Conservation (phyloP, 1,140 invertebrate genomes). For the Apis laboriosa region DNA sequence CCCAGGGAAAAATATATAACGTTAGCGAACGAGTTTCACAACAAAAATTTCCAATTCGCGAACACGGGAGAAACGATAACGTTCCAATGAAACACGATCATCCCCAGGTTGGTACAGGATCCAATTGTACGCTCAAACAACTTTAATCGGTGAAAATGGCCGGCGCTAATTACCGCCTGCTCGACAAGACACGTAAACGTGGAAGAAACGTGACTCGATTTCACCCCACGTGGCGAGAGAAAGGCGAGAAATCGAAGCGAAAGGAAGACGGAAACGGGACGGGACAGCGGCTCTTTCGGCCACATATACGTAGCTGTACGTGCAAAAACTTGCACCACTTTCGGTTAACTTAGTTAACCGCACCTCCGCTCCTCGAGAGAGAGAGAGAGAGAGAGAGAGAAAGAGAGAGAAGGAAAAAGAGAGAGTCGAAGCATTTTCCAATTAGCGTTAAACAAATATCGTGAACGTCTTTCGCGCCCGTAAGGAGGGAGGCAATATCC, state of each 20-base stretch:
- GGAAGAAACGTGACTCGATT: neutral
- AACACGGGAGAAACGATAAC: neutral
- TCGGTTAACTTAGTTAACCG: conserved; percentile 51
- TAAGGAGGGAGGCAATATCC: conserved; percentile 66
- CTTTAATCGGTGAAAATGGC: neutral
- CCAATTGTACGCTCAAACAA: neutral
- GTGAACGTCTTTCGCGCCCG: conserved; percentile 43
- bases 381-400: neutral
- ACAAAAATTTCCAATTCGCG: no score
- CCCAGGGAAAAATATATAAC: no score
- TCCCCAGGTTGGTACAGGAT: no score
- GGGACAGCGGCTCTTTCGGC: neutral
- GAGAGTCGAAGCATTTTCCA: conserved; percentile 68
- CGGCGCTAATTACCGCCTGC: neutral
- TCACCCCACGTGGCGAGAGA: no score
- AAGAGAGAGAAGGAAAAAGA: conserved; percentile 28
- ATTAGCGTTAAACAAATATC: conserved; percentile 74
- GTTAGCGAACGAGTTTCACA: neutral
- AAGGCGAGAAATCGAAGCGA: conserved; percentile 5
- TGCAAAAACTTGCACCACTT: conserved; percentile 14
- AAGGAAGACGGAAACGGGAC: conserved; percentile 1
- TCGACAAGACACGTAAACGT: neutral
- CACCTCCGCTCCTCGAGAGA: neutral
- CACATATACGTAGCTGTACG: neutral
- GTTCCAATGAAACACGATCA: neutral